phyloP scores from a whole-genome alignment of 2,888 invertebrate genomes.

The Agrochola circellaris region DNA sequence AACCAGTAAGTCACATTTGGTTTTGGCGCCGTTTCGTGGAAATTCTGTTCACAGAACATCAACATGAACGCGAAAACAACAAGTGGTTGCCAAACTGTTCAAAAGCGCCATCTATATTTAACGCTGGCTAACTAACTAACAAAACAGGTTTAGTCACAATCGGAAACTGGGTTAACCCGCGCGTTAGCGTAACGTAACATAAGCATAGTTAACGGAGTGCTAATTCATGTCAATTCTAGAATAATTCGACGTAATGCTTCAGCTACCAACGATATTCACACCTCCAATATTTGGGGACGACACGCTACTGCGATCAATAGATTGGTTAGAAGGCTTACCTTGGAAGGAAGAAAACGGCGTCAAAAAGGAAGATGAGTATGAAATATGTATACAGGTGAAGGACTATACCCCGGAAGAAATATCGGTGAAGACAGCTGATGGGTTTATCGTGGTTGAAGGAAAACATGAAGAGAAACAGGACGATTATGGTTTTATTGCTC shows the following conservation, averaged over 20 bases:
- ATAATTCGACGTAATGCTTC: slow-evolving; percentile 56
- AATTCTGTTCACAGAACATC: slow-evolving; percentile 11
- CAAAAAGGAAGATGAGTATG: slow-evolving; percentile 74
- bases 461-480: slow-evolving; percentile 83
- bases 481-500: slow-evolving; percentile 78
- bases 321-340: slow-evolving; percentile 83
- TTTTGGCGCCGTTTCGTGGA: slow-evolving; percentile 20
- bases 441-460: slow-evolving; percentile 79
- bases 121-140: slow-evolving; percentile 53
- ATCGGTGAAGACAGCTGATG: slow-evolving; percentile 74
- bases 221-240: slow-evolving; percentile 61
- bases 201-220: slow-evolving; percentile 43
- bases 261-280: slow-evolving; percentile 62
- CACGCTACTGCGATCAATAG: slow-evolving; percentile 80
- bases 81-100: background rate
- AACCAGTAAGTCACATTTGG: background rate
- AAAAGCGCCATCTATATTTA: slow-evolving; percentile 67
- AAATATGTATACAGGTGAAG: slow-evolving; percentile 77
- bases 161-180: slow-evolving; percentile 27
- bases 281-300: slow-evolving; percentile 80
- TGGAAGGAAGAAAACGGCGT: slow-evolving; percentile 79
- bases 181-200: slow-evolving; percentile 31
- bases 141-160: slow-evolving; percentile 52
- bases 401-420: slow-evolving; percentile 81
- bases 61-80: background rate